Base-by-base conservation (phyloP, 2,888 invertebrate species). In the Andrena flavipes region DNA sequence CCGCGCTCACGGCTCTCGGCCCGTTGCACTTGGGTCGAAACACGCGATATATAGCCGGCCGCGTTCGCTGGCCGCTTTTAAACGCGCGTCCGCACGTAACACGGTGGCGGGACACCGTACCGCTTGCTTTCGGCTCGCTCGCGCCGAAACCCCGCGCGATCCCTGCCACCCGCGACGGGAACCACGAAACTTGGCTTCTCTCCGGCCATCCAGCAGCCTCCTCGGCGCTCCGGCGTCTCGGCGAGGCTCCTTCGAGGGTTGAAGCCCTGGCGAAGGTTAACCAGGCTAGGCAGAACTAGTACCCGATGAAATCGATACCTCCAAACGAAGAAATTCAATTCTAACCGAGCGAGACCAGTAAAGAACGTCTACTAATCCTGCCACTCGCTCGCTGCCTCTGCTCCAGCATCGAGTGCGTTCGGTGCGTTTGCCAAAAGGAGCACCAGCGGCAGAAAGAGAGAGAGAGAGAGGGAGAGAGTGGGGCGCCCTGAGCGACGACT, bases 11-110 rank as follows among this genome's bases (percentile, higher is more conserved):
- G 82, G 82, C 30, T 8, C 59, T 54, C 60, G 69, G 49, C 35
- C 56, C 86, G 84, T 83, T 78, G 87, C 87, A 84, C 88, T 86
- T 85, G 85, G 80, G 33, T 79, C 85, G 86, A 85, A 86, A 88
- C 79, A 88, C 87, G 85, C 85, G 85, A 86, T 85, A 80, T 88
- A 87, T 82, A 76, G 65, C 70, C 84, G 75, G 75, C 56, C 73
- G 60, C 54, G 42, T 20, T 56, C 62, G 29, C 67, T 13, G 48
- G 63, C 51, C 65, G 80, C 35, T 80, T 74, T 77, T 75, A 60
- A 83, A 87, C 74, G 65, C 68, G 7, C 72, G 75, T 60, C 69
- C 64, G 65, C 71, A 64, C 78, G 85, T 83, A 82, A 80, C 83
- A 49, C 83, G 63, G 87, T 80, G 73, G 77, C 76, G 56, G 42